phyloP scores from a whole-genome alignment of 2,113 vertebrate species.

The Xenotilapia caudafasciata region DNA sequence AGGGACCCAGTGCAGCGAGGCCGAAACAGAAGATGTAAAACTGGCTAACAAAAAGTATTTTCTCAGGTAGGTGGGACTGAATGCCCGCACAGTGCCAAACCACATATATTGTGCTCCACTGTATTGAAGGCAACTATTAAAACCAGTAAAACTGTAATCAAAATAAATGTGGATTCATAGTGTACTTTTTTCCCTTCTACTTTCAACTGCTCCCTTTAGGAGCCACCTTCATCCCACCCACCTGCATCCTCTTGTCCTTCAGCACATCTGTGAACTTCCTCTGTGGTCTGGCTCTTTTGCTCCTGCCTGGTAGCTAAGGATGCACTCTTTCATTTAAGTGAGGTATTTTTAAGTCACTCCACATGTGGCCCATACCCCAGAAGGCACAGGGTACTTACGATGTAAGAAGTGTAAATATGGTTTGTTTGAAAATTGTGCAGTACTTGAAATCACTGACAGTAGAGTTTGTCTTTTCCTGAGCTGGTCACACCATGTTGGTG shows the following conservation, averaged over 20 bases:
- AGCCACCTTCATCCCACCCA: background rate
- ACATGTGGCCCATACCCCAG: background rate
- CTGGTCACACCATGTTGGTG: background rate
- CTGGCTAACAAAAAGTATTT: background rate
- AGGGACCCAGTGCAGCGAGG: background rate
- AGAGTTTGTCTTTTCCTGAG: background rate
- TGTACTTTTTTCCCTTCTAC: background rate
- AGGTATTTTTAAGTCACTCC: background rate
- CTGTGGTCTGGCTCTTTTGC: background rate
- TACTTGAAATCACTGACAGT: background rate
- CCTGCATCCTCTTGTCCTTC: background rate
- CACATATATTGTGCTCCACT: background rate
- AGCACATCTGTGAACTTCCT: background rate
- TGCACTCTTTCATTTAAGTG: background rate
- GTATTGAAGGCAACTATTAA: background rate
- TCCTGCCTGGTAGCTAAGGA: background rate
- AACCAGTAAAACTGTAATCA: background rate
- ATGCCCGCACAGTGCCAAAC: background rate
- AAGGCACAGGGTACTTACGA: background rate
- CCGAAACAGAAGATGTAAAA: background rate
- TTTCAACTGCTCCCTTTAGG: background rate
- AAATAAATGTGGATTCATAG: background rate
- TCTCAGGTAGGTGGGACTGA: background rate
- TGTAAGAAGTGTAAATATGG: background rate
- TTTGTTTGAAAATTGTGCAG: background rate